These are phyloP conservation scores for Pterobdella sp. DNA, from an alignment of 2,888 invertebrate species.

Conservation along the genomic window DNA sequence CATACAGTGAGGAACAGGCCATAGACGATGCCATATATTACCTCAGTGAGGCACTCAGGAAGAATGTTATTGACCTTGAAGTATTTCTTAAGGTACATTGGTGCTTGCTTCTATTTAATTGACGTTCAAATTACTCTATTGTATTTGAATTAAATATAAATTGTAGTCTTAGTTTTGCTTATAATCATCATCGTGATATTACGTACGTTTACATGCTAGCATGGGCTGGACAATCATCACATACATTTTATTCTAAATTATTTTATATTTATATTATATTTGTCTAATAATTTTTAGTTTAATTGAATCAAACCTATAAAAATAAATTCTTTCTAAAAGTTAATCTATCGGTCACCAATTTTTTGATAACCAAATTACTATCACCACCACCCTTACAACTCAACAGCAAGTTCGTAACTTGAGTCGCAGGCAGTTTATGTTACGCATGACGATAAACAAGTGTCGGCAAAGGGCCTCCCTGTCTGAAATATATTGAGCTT, in stretches of 20 bases:
- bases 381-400: background rate
- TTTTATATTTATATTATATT: too few relatives aligned
- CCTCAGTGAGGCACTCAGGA: conserved; percentile 84
- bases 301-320: too few relatives aligned
- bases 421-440: conserved; percentile 88
- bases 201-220: too few relatives aligned
- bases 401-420: conserved; percentile 78
- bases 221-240: too few relatives aligned
- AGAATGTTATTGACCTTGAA: conserved; percentile 86
- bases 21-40: conserved; percentile 97
- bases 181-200: too few relatives aligned
- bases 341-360: too few relatives aligned
- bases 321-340: too few relatives aligned
- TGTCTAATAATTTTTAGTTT: background rate
- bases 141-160: too few relatives aligned
- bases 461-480: conserved; percentile 84
- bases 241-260: too few relatives aligned
- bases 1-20: conserved; percentile 94
- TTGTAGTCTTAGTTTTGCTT: too few relatives aligned
- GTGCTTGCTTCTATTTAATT: background rate
- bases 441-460: conserved; percentile 89
- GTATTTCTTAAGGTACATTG: conserved; percentile 70
- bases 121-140: too few relatives aligned
- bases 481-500: conserved; percentile 42
- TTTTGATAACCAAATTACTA: too few relatives aligned